Evolutionary conservation across 30 jellyfish, hydroid and myxozoan species (phyloP).

Genomic region (Aurelia aurita): DNA sequence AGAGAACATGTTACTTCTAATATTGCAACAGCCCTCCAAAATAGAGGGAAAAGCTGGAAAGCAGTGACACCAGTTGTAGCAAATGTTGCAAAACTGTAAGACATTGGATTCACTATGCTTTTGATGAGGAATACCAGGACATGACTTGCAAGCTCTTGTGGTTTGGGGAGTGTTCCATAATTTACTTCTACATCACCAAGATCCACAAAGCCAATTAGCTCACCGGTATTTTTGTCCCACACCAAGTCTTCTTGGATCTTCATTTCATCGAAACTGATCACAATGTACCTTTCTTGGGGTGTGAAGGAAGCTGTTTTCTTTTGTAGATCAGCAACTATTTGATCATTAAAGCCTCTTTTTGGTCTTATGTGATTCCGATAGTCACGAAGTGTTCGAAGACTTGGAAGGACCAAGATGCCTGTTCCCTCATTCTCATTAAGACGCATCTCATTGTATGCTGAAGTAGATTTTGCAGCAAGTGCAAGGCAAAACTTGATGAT

Average conservation of each 20-base stretch:
- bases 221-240: constrained; percentile 78
- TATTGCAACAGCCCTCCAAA: constrained; percentile 57
- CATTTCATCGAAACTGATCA: constrained; percentile 73
- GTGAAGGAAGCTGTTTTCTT: constrained; percentile 35
- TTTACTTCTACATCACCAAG: constrained; percentile 55
- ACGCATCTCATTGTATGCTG: constrained; percentile 52
- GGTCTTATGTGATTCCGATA: constrained; percentile 28
- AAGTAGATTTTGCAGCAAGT: constrained; percentile 59
- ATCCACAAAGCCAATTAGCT: constrained; percentile 74
- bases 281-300: constrained; percentile 39
- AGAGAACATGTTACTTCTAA: constrained; percentile 12
- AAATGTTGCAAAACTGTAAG: constrained; percentile 58
- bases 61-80: constrained; percentile 47
- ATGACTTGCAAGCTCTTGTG: constrained; percentile 63
- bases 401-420: constrained; percentile 60
- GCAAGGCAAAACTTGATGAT: constrained; percentile 67
- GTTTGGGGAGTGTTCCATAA: constrained; percentile 43
- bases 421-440: constrained; percentile 30
- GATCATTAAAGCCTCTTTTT: constrained; percentile 54
- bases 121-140: constrained; percentile 58
- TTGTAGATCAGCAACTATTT: constrained; percentile 28
- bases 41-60: constrained; percentile 54
- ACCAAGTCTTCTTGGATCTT: constrained; percentile 73
- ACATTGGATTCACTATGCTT: constrained; percentile 53
- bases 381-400: constrained; percentile 60